Conservation (phyloP, 2,888 invertebrate genomes). For the Spatulosminthurus flaviceps region DNA sequence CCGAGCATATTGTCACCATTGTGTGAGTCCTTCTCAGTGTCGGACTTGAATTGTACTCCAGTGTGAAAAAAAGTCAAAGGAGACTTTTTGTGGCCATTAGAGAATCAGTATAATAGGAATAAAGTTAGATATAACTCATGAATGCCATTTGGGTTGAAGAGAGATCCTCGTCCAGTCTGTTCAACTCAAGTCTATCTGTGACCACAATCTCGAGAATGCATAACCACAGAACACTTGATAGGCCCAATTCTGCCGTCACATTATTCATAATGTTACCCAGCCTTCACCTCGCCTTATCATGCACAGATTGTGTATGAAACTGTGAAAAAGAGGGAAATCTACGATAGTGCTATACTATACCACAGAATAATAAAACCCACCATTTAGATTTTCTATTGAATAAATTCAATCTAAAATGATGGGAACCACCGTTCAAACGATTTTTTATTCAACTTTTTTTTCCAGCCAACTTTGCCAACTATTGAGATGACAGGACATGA, state of each 20-base stretch:
- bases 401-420: slow-evolving; percentile 46
- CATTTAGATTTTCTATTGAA: slow-evolving; percentile 47
- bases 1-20: slow-evolving; percentile 47
- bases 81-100: slow-evolving; percentile 42
- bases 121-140: slow-evolving; percentile 50
- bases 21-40: slow-evolving; percentile 20
- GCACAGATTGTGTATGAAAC: background rate
- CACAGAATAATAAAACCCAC: slow-evolving; percentile 33
- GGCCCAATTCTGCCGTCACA: slow-evolving; percentile 46
- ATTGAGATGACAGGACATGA: background rate
- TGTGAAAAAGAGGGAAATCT: slow-evolving; percentile 29
- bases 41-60: slow-evolving; percentile 43
- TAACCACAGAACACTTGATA: slow-evolving; percentile 48
- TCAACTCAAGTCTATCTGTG: slow-evolving; percentile 31
- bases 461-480: background rate
- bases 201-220: slow-evolving; percentile 45
- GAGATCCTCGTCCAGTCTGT: slow-evolving; percentile 36
- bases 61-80: slow-evolving; percentile 32
- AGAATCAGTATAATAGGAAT: slow-evolving; percentile 43
- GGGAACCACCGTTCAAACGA: slow-evolving; percentile 23
- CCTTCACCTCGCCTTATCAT: slow-evolving; percentile 19
- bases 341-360: slow-evolving; percentile 28
- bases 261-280: slow-evolving; percentile 43
- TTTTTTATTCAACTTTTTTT: slow-evolving; percentile 34
- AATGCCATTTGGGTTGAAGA: slow-evolving; percentile 41